A percentile compares a stretch with the other conserved stretches of the same genome.
phyloP scores from a whole-genome alignment of 1,140 invertebrate species.

The Protaetia brevitarsis region DNA sequence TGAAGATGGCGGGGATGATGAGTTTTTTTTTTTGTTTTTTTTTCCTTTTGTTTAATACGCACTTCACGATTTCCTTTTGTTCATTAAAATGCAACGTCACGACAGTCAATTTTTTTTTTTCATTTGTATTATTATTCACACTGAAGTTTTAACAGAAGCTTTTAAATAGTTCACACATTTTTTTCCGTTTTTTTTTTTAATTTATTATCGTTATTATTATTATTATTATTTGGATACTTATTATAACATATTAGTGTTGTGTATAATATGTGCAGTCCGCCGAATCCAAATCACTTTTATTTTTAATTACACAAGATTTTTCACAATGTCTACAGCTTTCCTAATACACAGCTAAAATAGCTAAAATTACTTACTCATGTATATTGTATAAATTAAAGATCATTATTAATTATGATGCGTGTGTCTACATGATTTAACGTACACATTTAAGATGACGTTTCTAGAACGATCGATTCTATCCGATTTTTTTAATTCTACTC shows the following conservation, averaged over 20 bases:
- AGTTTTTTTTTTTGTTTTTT: too few relatives aligned
- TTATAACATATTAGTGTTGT: neutral
- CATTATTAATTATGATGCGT: neutral
- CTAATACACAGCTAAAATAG: neutral
- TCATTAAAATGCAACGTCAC: neutral
- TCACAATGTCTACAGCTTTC: neutral
- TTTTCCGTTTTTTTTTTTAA: neutral
- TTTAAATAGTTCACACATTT: slow-evolving; percentile 8
- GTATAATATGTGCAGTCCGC: neutral
- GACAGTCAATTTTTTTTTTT: slow-evolving; percentile 9
- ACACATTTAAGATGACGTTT: neutral
- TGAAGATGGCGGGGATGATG: neutral
- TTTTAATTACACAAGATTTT: slow-evolving; percentile 14
- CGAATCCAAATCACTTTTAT: neutral
- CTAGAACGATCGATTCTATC: neutral
- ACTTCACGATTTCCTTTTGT: slow-evolving; percentile 15
- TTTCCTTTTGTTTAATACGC: too few relatives aligned
- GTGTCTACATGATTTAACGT: neutral
- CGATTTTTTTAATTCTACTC: too few relatives aligned
- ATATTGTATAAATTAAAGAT: slow-evolving; percentile 1
- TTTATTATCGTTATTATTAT: neutral
- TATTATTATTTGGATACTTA: slow-evolving; percentile 3
- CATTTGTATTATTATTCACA: neutral
- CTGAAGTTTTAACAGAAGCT: slow-evolving; percentile 14
- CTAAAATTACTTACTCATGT: neutral